Evolutionary conservation across 1,140 invertebrate species (phyloP).

Genomic region (Drepana arcuata): DNA sequence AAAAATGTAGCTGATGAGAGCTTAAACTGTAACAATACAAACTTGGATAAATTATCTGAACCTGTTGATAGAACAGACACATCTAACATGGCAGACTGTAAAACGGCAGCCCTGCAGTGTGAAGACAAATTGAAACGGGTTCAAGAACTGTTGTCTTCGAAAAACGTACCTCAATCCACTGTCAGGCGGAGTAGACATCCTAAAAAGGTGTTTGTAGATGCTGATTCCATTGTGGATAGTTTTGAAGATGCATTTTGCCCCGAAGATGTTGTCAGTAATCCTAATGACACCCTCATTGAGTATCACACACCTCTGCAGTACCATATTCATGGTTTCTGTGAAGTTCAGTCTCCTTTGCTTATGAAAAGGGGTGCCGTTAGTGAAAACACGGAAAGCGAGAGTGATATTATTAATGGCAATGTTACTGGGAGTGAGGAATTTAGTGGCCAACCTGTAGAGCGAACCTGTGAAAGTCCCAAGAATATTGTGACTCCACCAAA

Average conservation of each 20-base stretch:
- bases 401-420: too few species aligned
- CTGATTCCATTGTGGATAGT: constrained; percentile 28
- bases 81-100: constrained; percentile 31
- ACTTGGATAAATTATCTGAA: too few species aligned
- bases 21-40: constrained; percentile 12
- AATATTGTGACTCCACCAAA: too few species aligned
- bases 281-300: constrained; percentile 28
- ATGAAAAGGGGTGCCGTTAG: too few species aligned
- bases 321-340: constrained; percentile 21
- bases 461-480: too few species aligned
- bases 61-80: constrained; percentile 5
- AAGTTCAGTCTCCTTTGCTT: constrained; percentile 23
- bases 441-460: too few species aligned
- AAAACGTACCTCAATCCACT: constrained; percentile 7
- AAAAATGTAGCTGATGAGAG: constrained; percentile 29
- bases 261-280: constrained; percentile 29
- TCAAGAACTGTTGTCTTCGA: constrained; percentile 11
- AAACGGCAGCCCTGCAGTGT: constrained; percentile 22
- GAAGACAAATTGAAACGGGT: constrained; percentile 42
- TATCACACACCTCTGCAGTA: constrained; percentile 27
- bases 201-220: constrained; percentile 28
- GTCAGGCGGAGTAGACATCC: constrained; percentile 10
- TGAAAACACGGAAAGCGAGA: too few species aligned
- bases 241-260: constrained; percentile 49
- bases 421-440: too few species aligned